Evolutionary conservation across 37 sponge, comb jelly and placozoan species (phyloP), one percentile per base, ranked within the genome.

Genomic region (Eunapius fragilis): DNA sequence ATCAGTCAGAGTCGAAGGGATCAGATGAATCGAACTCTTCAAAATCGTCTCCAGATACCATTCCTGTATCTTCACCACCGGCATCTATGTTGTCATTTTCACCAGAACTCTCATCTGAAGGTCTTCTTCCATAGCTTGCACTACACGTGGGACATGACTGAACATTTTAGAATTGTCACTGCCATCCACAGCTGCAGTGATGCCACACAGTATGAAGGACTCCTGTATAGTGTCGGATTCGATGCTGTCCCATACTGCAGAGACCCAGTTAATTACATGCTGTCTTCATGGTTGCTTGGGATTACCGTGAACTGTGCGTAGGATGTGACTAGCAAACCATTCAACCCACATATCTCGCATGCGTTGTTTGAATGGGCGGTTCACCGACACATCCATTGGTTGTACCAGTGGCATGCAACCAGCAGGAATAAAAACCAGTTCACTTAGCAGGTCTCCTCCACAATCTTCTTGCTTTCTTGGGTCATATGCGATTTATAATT

Each of bases 361-460:
- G 13, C 22, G 33, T 38, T 82, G 73, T 31, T 82, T 82, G 73
- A 71, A 82, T 2, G 83, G 83, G 50, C 37, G 23, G 31, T 82
- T 82, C 19, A 82, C 49, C 31, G 58, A 82, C 48, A 30, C 37
- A 73, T 85, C 85, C 78, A 77, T 77, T 25, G 85, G 85, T 68
- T 85, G 85, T 76, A 85, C 85, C 26, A 85, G 47, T 25, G 77
- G 48, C 30, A 78, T 85, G 85, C 76, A 77, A 41, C 85, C 85
- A 28, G 78, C 85, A 22, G 85, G 85, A 76, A 85, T 85, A 24
- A 85, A 47, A n/a, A 77, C 26, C 4, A 75, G 38, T 11, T 75
- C 85, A 68, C 78, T 25, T 85, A 76, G 73, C 83, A 82, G 31
- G 23, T 27, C 27, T 71, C 83, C n/a, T 71, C 25, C 17, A 36